Base-by-base conservation (phyloP, 2,797 vertebrate species). In the Carapus acus region DNA sequence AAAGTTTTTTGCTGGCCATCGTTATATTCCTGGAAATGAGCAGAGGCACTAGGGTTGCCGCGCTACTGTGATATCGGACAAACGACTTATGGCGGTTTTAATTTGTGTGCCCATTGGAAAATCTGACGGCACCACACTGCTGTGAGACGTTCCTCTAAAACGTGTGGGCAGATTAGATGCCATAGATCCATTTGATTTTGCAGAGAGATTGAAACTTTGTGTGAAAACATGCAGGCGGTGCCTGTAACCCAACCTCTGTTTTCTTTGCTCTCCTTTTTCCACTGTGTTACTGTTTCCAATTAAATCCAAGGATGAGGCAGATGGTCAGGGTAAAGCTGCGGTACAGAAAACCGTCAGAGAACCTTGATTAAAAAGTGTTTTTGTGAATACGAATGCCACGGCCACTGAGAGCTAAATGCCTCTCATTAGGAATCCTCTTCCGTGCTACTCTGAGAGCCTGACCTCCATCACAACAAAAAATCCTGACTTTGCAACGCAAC, bases 161-260 rank as follows among this genome's bases (percentile, higher is more conserved):
- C n/a, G n/a, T n/a, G n/a, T 14, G 29, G 42, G 31, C 11, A 42
- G 42, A 64, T 50, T 33, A 23, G 23, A 43, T 31, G 13, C 20
- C 11, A 17, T 33, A 43, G 34, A 68, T 45, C 50, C 33, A 60
- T 33, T 54, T 52, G 22, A 29, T 51, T 38, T 59, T 27, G 38
- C 49, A 58, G 27, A 13, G 8, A 39, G 13, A 72, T 43, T 38
- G 43, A 33, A 34, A 13, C 11, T 20, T n/a, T n/a, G 43, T 20
- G 43, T 56, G 18, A 53, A 43, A 33, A 33, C 31, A 33, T 33
- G 6, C 66, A 66, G 38, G 14, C 31, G n/a, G n/a, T 3, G 9
- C 31, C 31, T 13, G 14, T 33, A 33, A 27, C 2, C 24, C 43
- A 36, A 36, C 34, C 14, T 36, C 13, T 15, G 4, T 15, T 38